Evolutionary conservation across 2,797 vertebrate species (phyloP).

Genomic region (Melanogrammus aeglefinus): DNA sequence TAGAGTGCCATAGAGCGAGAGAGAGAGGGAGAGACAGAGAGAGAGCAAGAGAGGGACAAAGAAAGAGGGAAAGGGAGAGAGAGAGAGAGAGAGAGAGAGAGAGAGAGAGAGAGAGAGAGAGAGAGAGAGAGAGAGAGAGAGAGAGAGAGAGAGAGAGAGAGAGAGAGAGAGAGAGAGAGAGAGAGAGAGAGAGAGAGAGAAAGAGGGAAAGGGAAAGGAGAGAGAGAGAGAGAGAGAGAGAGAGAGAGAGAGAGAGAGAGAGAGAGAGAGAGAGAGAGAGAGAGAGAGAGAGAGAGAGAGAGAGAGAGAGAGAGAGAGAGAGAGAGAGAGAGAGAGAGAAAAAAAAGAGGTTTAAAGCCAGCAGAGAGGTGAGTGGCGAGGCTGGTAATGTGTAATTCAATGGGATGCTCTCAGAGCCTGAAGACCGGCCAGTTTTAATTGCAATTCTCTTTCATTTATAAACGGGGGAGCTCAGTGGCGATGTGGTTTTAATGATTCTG

Average conservation of each 20-base stretch:
- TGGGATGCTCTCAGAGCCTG: conserved; percentile 61
- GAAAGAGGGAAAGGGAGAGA: conserved; percentile 68
- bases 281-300: conserved; percentile 52
- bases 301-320: conserved; percentile 62
- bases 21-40: conserved; percentile 20
- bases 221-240: conserved; percentile 59
- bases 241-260: conserved; percentile 64
- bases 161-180: conserved; percentile 70
- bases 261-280: conserved; percentile 57
- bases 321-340: conserved; percentile 55
- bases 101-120: conserved; percentile 55
- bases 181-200: conserved; percentile 51
- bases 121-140: conserved; percentile 15
- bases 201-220: conserved; percentile 68
- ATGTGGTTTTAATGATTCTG: conserved; percentile 58
- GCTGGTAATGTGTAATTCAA: conserved; percentile 72
- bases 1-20: conserved; percentile 47
- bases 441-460: conserved; percentile 63
- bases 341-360: conserved; percentile 73
- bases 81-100: conserved; percentile 75
- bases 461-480: conserved; percentile 53
- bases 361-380: conserved; percentile 65
- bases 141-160: conserved; percentile 69
- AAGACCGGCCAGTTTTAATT: conserved; percentile 70
- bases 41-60: conserved; percentile 70